phyloP scores from a whole-genome alignment of 2,113 vertebrate genomes.

The Cynoglossus semilaevis region DNA sequence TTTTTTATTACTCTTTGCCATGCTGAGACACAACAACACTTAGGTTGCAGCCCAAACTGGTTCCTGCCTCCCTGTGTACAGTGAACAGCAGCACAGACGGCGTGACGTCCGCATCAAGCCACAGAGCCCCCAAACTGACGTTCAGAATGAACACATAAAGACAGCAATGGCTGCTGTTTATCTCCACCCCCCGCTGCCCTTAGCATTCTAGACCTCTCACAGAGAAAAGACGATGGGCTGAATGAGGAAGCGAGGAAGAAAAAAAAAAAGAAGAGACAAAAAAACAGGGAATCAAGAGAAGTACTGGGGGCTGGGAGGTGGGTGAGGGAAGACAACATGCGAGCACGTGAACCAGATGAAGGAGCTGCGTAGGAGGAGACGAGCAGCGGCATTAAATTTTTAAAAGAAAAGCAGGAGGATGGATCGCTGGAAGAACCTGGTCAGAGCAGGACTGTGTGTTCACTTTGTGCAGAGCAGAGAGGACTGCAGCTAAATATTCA shows the following conservation, averaged over 20 bases:
- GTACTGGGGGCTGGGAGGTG: background rate
- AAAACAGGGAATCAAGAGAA: background rate
- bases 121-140: constrained; percentile 46
- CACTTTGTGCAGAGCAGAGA: constrained; percentile 2
- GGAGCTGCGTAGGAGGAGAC: constrained; percentile 5
- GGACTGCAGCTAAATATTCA: constrained; percentile 29
- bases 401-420: constrained; percentile 1
- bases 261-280: background rate
- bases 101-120: constrained; percentile 46
- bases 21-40: no score
- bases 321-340: background rate
- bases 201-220: background rate
- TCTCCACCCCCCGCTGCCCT: constrained; percentile 40
- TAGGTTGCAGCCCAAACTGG: constrained; percentile 58
- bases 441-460: background rate
- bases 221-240: constrained; percentile 21
- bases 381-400: background rate
- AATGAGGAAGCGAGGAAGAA: constrained; percentile 9
- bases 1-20: no score
- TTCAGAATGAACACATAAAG: constrained; percentile 28
- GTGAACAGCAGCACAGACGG: constrained; percentile 56
- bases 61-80: constrained; percentile 22
- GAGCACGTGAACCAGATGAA: background rate
- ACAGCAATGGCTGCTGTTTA: constrained; percentile 16
- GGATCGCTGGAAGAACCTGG: background rate